Evolutionary conservation across 92 coral and sea anemone species (phyloP).

Genomic region (Porites divaricata): DNA sequence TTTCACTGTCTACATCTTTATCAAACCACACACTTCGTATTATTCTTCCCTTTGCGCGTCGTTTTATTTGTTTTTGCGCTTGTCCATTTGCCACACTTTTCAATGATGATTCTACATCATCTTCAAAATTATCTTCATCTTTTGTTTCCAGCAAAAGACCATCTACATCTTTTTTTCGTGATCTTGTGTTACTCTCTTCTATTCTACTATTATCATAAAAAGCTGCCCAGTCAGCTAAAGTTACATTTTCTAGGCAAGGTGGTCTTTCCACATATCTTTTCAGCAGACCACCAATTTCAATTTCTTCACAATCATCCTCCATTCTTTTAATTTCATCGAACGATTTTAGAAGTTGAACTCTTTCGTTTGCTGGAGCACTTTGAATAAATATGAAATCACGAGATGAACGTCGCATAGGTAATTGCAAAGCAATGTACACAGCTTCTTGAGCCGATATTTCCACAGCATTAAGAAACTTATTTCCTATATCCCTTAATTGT

Average conservation of each 20-base stretch:
- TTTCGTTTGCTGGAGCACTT: constrained; percentile 42
- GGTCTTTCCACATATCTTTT: constrained; percentile 49
- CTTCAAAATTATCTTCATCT: constrained; percentile 53
- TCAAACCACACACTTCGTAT: constrained; percentile 52
- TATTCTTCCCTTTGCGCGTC: constrained; percentile 22
- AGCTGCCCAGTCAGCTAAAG: constrained; percentile 56
- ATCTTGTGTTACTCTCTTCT: background rate
- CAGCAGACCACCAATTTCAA: constrained; percentile 46
- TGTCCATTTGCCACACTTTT: no score
- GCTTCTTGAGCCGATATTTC: constrained; percentile 67
- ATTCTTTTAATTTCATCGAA: constrained; percentile 37
- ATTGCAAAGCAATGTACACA: constrained; percentile 50
- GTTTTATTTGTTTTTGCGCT: background rate
- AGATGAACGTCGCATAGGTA: constrained; percentile 53
- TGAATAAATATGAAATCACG: constrained; percentile 51
- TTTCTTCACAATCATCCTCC: constrained; percentile 55
- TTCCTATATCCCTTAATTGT: no score
- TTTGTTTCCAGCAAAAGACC: constrained; percentile 17
- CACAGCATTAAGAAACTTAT: constrained; percentile 17
- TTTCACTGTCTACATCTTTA: constrained; percentile 30
- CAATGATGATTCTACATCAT: background rate
- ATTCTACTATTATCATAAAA: constrained; percentile 30
- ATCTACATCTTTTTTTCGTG: constrained; percentile 15
- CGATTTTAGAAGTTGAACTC: constrained; percentile 51
- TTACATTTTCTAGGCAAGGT: constrained; percentile 24